Conservation (phyloP, 2,888 invertebrate species). For the Drosophila birchii region DNA sequence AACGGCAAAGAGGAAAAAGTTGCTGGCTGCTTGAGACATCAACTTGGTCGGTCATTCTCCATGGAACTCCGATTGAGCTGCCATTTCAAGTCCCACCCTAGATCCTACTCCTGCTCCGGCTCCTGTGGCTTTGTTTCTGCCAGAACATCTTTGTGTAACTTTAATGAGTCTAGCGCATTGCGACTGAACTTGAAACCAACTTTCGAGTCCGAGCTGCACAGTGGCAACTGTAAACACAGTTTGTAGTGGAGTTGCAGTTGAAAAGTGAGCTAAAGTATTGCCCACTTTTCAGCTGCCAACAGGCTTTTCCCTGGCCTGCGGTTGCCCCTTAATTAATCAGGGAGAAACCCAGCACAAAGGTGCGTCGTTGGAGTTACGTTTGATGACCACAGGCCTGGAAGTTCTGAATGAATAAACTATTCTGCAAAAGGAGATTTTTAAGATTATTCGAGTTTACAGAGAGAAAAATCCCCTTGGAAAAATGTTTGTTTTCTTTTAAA, state of each 20-base stretch:
- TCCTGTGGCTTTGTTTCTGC: slow-evolving; percentile 30
- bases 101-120: slow-evolving; percentile 33
- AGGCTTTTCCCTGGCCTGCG: slow-evolving; percentile 25
- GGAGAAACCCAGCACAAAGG: slow-evolving; percentile 29
- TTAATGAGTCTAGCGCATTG: slow-evolving; percentile 69
- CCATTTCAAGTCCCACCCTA: slow-evolving; percentile 31
- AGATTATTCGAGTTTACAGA: background rate
- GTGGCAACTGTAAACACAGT: slow-evolving; percentile 58
- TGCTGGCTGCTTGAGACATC: slow-evolving; percentile 46
- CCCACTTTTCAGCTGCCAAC: slow-evolving; percentile 29
- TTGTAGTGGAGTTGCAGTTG: slow-evolving; percentile 43
- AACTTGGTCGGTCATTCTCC: slow-evolving; percentile 42
- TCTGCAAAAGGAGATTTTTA: background rate
- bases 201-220: slow-evolving; percentile 35
- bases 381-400: slow-evolving; percentile 1
- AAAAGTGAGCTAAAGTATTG: slow-evolving; percentile 28
- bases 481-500: background rate
- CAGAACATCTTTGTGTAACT: slow-evolving; percentile 55
- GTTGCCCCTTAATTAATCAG: slow-evolving; percentile 30
- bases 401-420: slow-evolving; percentile 12
- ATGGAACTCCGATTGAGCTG: slow-evolving; percentile 40
- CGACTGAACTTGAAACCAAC: slow-evolving; percentile 50
- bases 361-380: slow-evolving; percentile 6
- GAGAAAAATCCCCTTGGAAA: background rate
- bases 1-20: slow-evolving; percentile 32